Conservation (phyloP, 2,888 invertebrate species). For the Folsomia manolachei region DNA sequence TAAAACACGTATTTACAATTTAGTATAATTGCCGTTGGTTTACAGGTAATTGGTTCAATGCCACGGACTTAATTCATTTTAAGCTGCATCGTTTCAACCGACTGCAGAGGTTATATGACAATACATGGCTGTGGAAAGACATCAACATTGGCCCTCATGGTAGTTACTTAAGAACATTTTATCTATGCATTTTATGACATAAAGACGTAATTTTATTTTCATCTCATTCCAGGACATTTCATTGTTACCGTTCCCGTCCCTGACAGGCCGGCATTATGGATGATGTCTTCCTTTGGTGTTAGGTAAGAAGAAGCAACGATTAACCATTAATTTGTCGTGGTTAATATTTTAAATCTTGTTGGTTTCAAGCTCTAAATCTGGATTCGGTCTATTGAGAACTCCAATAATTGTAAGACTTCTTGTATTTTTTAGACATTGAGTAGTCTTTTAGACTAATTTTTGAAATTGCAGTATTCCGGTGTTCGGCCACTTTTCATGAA, state of each 20-base stretch:
- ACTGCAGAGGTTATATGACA: constrained; percentile 85
- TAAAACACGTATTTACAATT: no score
- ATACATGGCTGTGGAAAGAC: constrained; percentile 94
- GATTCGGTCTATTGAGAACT: constrained; percentile 79
- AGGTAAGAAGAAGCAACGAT: no score
- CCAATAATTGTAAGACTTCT: constrained; percentile 70
- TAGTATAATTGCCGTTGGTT: background rate
- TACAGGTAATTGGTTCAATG: constrained; percentile 62
- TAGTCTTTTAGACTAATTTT: no score
- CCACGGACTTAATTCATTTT: constrained; percentile 69
- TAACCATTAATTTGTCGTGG: no score
- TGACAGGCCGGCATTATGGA: constrained; percentile 81
- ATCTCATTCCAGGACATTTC: no score
- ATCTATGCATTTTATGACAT: no score
- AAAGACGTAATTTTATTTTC: no score
- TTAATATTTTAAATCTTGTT: no score
- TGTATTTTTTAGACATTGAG: no score
- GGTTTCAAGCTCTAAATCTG: constrained; percentile 74
- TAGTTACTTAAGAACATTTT: no score
- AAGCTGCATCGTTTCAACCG: constrained; percentile 82
- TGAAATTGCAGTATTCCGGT: constrained; percentile 69
- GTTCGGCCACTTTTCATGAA: constrained; percentile 91
- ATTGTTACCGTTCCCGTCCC: constrained; percentile 86
- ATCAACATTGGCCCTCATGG: constrained; percentile 90
- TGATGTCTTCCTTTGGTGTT: constrained; percentile 87